Evolutionary conservation across 2,113 vertebrate species (phyloP).

Genomic region (Erythrocercus mccallii): DNA sequence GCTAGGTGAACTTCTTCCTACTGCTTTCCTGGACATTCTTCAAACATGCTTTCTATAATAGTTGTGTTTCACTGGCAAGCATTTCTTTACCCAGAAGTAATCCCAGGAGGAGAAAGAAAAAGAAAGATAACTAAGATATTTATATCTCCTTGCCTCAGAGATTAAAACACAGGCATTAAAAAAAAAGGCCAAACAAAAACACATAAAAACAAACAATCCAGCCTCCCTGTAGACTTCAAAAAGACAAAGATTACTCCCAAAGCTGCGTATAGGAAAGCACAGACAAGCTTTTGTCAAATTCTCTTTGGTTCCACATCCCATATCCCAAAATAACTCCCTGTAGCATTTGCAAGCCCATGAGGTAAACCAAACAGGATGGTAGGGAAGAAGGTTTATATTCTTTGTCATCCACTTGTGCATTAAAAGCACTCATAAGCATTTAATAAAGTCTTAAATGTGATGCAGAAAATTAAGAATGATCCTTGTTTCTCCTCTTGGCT

Average conservation of each 20-base stretch:
- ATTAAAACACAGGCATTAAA: background rate
- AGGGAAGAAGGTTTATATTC: background rate
- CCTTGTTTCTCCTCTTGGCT: background rate
- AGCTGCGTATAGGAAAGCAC: background rate
- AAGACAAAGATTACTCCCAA: background rate
- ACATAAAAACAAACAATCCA: background rate
- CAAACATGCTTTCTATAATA: background rate
- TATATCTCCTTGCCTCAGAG: background rate
- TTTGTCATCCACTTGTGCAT: background rate
- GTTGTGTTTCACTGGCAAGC: background rate
- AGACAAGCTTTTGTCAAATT: background rate
- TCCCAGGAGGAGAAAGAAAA: background rate
- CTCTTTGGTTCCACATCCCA: background rate
- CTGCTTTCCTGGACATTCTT: background rate
- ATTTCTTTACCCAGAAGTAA: background rate
- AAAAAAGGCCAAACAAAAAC: rapidly evolving
- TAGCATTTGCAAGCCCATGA: background rate
- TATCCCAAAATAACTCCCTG: background rate
- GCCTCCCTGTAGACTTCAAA: background rate
- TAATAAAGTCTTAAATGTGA: background rate
- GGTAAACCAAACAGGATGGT: background rate
- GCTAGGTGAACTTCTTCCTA: background rate
- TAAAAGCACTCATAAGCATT: background rate
- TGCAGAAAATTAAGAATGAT: background rate
- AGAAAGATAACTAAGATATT: background rate